phyloP scores from a whole-genome alignment of 1,140 invertebrate species.

The Sarcophaga peregrina region DNA sequence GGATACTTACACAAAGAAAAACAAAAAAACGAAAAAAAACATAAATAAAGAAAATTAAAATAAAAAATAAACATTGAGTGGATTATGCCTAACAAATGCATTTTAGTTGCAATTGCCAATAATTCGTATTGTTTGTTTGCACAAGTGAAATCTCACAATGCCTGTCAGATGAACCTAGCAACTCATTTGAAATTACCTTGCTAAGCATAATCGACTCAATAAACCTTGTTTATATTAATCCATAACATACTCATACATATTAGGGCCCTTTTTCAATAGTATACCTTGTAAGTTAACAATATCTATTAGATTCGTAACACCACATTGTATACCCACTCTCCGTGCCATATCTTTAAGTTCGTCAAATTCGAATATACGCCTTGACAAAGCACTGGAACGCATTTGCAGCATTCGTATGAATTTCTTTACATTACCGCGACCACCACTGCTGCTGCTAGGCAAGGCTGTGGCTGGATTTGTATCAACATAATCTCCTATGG shows the following conservation, averaged over 20 bases:
- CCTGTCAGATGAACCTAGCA: too few relatives aligned
- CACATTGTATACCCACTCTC: slow-evolving; percentile 73
- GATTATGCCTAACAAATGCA: not conserved
- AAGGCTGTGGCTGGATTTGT: slow-evolving; percentile 43
- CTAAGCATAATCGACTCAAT: not conserved
- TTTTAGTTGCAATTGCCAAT: too few relatives aligned
- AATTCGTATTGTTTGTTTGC: too few relatives aligned
- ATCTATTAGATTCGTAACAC: slow-evolving; percentile 76
- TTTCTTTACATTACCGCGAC: slow-evolving; percentile 75
- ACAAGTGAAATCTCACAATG: too few relatives aligned
- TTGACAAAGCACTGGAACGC: slow-evolving; percentile 72
- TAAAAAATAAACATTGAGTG: slow-evolving; percentile 3
- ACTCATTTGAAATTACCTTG: too few relatives aligned
- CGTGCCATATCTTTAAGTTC: slow-evolving; percentile 78
- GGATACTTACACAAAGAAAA: slow-evolving; percentile 51
- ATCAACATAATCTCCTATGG: slow-evolving; percentile 71
- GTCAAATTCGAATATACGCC: slow-evolving; percentile 78
- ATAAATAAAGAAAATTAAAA: slow-evolving; percentile 9
- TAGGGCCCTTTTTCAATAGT: slow-evolving; percentile 84
- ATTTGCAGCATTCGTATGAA: slow-evolving; percentile 79
- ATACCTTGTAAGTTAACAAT: slow-evolving; percentile 86
- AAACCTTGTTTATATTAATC: slow-evolving; percentile 46
- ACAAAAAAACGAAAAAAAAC: not conserved
- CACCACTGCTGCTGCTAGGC: slow-evolving; percentile 70
- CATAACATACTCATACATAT: slow-evolving; percentile 75